These are phyloP conservation scores for Sycobia sp. DNA, from an alignment of 1,140 invertebrate species.

Conservation along the genomic window DNA sequence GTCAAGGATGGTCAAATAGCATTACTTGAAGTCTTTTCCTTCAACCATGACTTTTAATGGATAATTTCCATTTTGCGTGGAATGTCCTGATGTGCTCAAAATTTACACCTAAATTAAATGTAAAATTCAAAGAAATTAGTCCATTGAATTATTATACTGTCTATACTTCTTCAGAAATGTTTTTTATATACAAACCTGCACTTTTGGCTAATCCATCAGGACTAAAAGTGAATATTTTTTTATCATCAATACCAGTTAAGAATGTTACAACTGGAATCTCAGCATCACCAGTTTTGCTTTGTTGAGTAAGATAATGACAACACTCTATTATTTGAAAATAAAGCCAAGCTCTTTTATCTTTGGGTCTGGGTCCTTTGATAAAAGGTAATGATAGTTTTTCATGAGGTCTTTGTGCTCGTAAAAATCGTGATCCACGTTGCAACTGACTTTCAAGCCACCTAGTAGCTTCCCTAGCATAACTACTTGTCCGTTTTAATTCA, in stretches of 20 bases:
- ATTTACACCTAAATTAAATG: constrained; percentile 62
- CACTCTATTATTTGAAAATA: constrained; percentile 75
- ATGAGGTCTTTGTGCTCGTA: constrained; percentile 79
- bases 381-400: constrained; percentile 76
- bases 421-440: constrained; percentile 79
- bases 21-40: constrained; percentile 23
- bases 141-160: not conserved
- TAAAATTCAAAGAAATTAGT: not conserved
- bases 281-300: constrained; percentile 62
- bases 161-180: not conserved
- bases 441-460: constrained; percentile 89
- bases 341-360: constrained; percentile 71
- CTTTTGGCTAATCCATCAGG: constrained; percentile 65
- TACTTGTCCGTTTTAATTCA: constrained; percentile 78
- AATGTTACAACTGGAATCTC: constrained; percentile 66
- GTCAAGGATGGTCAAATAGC: constrained; percentile 9
- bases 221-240: constrained; percentile 52
- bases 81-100: constrained; percentile 71
- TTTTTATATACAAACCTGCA: constrained; percentile 54
- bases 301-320: constrained; percentile 71
- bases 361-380: constrained; percentile 73
- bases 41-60: constrained; percentile 71
- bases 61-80: constrained; percentile 72
- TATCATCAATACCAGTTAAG: constrained; percentile 60
- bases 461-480: constrained; percentile 83